Evolutionary conservation across 2,113 vertebrate genomes (phyloP), one percentile per base, ranked within the genome.

Genomic region (Alaudala cheleensis): DNA sequence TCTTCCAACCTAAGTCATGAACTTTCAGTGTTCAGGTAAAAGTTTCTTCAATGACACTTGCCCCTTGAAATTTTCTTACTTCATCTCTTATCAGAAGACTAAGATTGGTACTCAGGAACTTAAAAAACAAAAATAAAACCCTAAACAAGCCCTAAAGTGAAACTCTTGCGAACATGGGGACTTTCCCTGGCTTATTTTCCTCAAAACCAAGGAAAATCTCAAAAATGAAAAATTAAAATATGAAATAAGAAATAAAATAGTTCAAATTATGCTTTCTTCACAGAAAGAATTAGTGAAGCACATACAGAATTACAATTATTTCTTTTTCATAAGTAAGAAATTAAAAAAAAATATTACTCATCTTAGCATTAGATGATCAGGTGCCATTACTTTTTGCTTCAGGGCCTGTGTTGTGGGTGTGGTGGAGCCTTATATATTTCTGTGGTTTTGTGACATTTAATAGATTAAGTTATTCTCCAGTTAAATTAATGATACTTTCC

Each of bases 401-500:
- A 51, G 8, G 10, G 4, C 14, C 21, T 64, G 14, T 64, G 31
- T 53, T 44, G 8, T 56, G 61, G 28, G 40, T 40, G 7, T 40
- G 4, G 54, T 80, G 22, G 5, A 88, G 5, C 26, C 11, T 70
- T 42, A 15, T 26, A 4, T 39, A 45, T 54, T 51, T 83, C 44
- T 84, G 10, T n/a, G 10, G 8, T 39, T 94, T 86, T 40, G 1
- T 87, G 39, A 74, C 81, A 60, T 86, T 95, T 95, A 83, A 34
- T 26, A 73, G 12, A 25, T 66, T 6, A 29, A 86, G 7, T 66
- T 84, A 51, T 76, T 82, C 23, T 85, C 57, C 23, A 51, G 1
- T 87, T 92, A 69, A 79, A 82, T 62, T 60, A 91, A 88, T 71
- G 25, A 65, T 51, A 23, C 13, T 81, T 64, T 78, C 34, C 45